phyloP scores from a whole-genome alignment of 2,888 invertebrate genomes.

The Epinotia ramella region DNA sequence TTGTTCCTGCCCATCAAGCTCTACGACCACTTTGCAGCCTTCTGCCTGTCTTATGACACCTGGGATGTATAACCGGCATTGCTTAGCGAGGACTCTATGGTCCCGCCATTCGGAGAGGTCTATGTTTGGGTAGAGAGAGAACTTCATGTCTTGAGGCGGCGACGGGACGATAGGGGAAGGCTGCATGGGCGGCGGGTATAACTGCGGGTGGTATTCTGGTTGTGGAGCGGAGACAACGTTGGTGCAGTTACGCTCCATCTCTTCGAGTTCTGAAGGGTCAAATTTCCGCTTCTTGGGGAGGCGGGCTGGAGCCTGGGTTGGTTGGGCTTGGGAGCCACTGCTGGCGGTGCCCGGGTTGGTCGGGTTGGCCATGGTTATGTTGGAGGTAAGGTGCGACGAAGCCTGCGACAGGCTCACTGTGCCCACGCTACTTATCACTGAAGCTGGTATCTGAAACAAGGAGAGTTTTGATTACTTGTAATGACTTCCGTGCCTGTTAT shows the following conservation, averaged over 20 bases:
- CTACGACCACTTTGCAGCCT: slow-evolving; percentile 90
- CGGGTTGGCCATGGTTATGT: slow-evolving; percentile 79
- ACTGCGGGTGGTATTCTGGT: slow-evolving; percentile 65
- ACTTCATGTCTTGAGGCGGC: slow-evolving; percentile 85
- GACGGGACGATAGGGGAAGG: slow-evolving; percentile 80
- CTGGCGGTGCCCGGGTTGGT: slow-evolving; percentile 76
- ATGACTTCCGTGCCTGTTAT: background rate
- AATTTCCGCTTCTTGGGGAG: slow-evolving; percentile 97
- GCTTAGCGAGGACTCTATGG: slow-evolving; percentile 95
- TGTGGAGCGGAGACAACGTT: slow-evolving; percentile 71
- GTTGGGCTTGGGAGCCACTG: slow-evolving; percentile 68
- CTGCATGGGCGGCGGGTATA: slow-evolving; percentile 68
- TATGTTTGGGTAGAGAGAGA: slow-evolving; percentile 86
- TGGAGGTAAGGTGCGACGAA: slow-evolving; percentile 70
- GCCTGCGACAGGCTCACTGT: slow-evolving; percentile 83
- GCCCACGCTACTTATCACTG: slow-evolving; percentile 86
- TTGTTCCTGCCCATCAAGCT: slow-evolving; percentile 91
- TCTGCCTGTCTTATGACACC: slow-evolving; percentile 93
- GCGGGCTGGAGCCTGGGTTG: slow-evolving; percentile 86
- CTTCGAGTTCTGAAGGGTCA: slow-evolving; percentile 91
- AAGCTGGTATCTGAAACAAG: slow-evolving; percentile 82
- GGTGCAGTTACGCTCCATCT: slow-evolving; percentile 84
- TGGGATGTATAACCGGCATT: slow-evolving; percentile 92
- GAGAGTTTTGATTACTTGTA: background rate
- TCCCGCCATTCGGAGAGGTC: slow-evolving; percentile 97